Base-by-base conservation (phyloP, 2,888 invertebrate species). In the Melitaea athalia region DNA sequence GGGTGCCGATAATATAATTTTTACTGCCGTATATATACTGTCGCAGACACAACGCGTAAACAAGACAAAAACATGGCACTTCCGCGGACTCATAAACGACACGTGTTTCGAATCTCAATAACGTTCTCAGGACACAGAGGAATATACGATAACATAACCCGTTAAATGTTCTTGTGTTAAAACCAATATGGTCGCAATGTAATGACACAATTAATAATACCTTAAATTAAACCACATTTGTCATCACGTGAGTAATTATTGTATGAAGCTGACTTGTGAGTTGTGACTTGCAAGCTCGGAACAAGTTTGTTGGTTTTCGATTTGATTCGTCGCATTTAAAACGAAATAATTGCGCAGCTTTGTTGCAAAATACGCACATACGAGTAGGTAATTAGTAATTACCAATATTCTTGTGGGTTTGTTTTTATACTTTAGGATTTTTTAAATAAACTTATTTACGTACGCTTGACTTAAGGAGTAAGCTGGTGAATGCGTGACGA, bases 1-100 rank as follows among this genome's bases (percentile, higher is more conserved):
- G 80, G 81, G 79, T 81, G 79, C 79, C 77, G 79, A 80, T 82
- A 80, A 80, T 85, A 85, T 82, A 81, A 80, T 80, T 85, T 86
- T 84, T 82, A 87, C 81, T 82, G 74, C 84, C 78, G 77, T 75
- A 65, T 72, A 65, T 72, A 82, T 81, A 85, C 80, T 64, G 74
- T 74, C 77, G 73, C 62, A 69, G 43, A 75, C 79, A 78, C 45
- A 82, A 81, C 69, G 64, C 64, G 42, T 64, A 73, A 71, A 71
- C 57, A 59, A 15, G 62, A 55, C 47, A 52, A 49, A 60, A 68
- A 53, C 63, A 57, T 15, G 15, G 5, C 33, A 45, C 65, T 65
- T 65, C 68, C 65, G 33, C 47, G 17, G 57, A 57, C 43, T 49
- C 12, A 50, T 60, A 49, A 15, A 17, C 31, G 15, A 52, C 67